Evolutionary conservation across 1,140 invertebrate species (phyloP).

Genomic region (Drosophila takahashii): DNA sequence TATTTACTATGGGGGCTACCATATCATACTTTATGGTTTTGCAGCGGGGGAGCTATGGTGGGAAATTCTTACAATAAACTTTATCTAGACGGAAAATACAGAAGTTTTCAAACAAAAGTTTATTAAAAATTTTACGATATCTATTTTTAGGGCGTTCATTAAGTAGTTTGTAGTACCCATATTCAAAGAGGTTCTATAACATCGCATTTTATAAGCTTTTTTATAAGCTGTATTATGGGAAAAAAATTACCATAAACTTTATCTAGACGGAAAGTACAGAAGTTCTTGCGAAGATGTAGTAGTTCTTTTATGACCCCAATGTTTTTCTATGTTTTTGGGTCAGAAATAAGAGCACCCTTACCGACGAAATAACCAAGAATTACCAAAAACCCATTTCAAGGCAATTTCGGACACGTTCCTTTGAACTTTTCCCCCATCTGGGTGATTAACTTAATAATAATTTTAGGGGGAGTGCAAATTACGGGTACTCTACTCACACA

Average conservation of each 20-base stretch:
- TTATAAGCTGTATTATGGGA: neutral
- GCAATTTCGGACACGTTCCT: neutral
- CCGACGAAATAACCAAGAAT: constrained; percentile 9
- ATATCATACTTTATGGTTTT: constrained; percentile 2
- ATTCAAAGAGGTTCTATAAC: neutral
- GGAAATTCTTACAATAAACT: constrained; percentile 8
- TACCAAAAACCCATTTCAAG: neutral
- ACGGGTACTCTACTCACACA: constrained; percentile 85
- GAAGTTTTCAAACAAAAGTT: neutral
- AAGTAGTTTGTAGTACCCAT: neutral
- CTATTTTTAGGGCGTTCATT: neutral
- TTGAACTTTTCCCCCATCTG: constrained; percentile 9
- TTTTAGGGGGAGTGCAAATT: constrained; percentile 85
- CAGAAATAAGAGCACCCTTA: neutral
- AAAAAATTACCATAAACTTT: neutral
- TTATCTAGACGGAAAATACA: constrained; percentile 9
- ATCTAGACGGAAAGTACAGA: constrained; percentile 5
- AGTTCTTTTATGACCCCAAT: too few relatives aligned
- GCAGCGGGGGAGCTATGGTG: neutral
- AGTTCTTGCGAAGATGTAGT: too few relatives aligned
- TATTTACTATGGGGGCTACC: neutral
- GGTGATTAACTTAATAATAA: constrained; percentile 28
- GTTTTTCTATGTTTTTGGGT: too few relatives aligned
- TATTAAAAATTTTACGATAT: neutral
- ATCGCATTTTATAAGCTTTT: neutral